Conservation (phyloP, 2,113 vertebrate genomes). For the Macroglossus sobrinus region DNA sequence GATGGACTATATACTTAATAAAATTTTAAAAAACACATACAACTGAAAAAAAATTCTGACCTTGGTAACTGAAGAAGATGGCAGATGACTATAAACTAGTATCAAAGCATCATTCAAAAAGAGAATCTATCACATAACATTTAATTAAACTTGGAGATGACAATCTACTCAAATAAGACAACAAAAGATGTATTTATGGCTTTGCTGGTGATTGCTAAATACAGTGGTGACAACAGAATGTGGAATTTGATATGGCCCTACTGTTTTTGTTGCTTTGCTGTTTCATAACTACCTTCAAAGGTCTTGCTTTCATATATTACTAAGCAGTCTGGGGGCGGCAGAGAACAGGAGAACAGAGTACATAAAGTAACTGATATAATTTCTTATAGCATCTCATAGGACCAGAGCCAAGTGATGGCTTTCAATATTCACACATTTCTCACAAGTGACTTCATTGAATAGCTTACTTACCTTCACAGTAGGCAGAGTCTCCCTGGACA, state of each 20-base stretch:
- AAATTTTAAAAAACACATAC: neutral
- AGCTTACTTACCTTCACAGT: conserved; percentile 92
- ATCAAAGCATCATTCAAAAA: neutral
- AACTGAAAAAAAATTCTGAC: neutral
- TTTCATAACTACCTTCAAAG: neutral
- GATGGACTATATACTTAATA: too few species aligned
- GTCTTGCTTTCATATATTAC: neutral
- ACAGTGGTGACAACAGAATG: neutral
- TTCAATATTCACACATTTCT: neutral
- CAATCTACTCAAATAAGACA: neutral
- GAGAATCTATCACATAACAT: neutral
- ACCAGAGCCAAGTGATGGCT: neutral
- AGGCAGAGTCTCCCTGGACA: conserved; percentile 90
- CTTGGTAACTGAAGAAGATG: neutral
- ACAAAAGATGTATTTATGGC: neutral
- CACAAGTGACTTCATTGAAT: neutral
- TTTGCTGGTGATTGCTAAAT: neutral
- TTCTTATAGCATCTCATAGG: neutral
- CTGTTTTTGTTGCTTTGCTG: neutral
- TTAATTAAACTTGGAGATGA: neutral
- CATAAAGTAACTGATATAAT: fast-evolving
- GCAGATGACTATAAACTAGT: neutral
- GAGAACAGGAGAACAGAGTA: neutral
- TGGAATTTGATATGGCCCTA: neutral
- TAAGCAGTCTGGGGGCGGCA: neutral